Evolutionary conservation across 2,888 invertebrate genomes (phyloP).

Genomic region (Idaea aversata): DNA sequence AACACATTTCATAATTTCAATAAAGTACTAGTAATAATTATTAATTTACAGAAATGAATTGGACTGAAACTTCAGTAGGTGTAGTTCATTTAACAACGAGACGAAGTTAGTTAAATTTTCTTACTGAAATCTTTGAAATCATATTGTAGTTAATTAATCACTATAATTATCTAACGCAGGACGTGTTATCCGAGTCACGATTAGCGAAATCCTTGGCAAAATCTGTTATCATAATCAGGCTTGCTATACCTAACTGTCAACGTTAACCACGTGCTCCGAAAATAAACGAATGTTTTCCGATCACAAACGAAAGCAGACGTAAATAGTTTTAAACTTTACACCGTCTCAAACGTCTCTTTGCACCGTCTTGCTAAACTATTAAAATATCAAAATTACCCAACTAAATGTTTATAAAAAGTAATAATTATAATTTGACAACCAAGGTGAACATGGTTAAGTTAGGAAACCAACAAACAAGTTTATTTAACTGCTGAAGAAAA

Average conservation of each 20-base stretch:
- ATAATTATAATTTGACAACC: constrained; percentile 6
- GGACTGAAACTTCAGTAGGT: too few species aligned
- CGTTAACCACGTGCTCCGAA: constrained; percentile 64
- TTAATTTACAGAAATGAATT: too few species aligned
- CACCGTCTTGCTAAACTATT: constrained; percentile 25
- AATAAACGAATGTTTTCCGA: constrained; percentile 51
- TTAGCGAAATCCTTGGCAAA: neutral
- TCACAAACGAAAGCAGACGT: constrained; percentile 54
- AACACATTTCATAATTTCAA: too few species aligned
- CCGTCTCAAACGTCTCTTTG: constrained; percentile 41
- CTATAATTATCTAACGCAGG: neutral
- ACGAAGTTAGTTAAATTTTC: too few species aligned
- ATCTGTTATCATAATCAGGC: constrained; percentile 28
- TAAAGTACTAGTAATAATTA: too few species aligned
- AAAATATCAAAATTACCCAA: constrained; percentile 1
- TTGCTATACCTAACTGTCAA: constrained; percentile 56
- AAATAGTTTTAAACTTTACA: constrained; percentile 67
- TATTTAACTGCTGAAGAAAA: neutral
- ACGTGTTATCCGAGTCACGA: neutral
- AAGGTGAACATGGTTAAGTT: constrained; percentile 3
- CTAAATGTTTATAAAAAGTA: neutral
- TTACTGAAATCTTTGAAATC: too few species aligned
- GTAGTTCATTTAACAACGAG: too few species aligned
- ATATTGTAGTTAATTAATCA: neutral
- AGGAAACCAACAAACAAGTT: neutral